Evolutionary conservation across 2,113 vertebrate genomes (phyloP).

Genomic region (Acrocephalus arundinaceus): DNA sequence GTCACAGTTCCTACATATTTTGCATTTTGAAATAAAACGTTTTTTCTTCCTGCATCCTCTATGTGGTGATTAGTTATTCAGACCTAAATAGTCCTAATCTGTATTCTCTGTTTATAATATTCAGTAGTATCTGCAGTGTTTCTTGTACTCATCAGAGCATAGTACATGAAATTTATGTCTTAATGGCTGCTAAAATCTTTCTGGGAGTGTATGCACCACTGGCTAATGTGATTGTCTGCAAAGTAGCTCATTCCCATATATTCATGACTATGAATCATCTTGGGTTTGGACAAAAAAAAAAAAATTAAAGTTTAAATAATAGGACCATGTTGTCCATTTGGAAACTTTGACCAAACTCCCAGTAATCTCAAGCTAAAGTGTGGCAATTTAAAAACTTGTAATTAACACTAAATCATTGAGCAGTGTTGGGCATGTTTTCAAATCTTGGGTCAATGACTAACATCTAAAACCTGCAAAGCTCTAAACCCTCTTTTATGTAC

Average conservation of each 20-base stretch:
- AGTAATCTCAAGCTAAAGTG: background rate
- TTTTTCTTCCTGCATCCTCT: background rate
- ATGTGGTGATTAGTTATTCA: background rate
- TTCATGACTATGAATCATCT: background rate
- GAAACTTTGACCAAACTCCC: background rate
- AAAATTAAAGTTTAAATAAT: background rate
- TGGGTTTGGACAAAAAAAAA: background rate
- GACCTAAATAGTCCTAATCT: background rate
- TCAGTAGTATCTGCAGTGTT: constrained; percentile 43
- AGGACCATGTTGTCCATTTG: background rate
- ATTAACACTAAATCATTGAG: background rate
- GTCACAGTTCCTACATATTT: background rate
- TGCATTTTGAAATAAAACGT: background rate
- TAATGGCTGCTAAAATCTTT: constrained; percentile 58
- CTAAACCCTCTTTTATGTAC: background rate
- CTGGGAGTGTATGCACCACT: background rate
- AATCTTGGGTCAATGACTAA: background rate
- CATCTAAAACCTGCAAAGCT: background rate
- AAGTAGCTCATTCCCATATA: constrained; percentile 19
- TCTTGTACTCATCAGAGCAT: constrained; percentile 38
- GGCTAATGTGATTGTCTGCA: constrained; percentile 13
- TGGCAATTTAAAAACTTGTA: background rate
- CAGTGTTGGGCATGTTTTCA: background rate
- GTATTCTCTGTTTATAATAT: constrained; percentile 37
- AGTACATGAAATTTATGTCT: constrained; percentile 50